Conservation (phyloP, 2,113 vertebrate genomes). For the Micronycteris hirsuta region DNA sequence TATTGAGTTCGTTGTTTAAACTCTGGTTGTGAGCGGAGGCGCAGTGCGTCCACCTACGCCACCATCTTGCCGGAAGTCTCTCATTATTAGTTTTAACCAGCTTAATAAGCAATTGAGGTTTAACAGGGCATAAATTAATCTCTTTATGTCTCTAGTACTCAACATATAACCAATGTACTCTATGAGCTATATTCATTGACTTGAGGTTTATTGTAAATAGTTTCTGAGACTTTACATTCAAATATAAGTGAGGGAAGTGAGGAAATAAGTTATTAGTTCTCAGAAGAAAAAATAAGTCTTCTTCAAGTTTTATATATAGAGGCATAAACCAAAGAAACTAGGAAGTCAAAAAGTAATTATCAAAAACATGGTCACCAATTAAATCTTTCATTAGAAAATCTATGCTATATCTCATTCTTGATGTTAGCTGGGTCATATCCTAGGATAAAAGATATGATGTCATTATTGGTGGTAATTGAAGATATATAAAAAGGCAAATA, state of each 20-base stretch:
- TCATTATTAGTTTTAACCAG: slow-evolving; percentile 28
- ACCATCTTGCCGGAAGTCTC: no score
- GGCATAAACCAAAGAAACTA: neutral
- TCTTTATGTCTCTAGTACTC: neutral
- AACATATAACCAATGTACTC: neutral
- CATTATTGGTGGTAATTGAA: neutral
- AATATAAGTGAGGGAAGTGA: neutral
- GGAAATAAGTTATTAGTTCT: neutral
- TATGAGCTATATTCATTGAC: neutral
- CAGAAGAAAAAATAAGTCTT: neutral
- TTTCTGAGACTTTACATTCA: neutral
- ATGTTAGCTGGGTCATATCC: neutral
- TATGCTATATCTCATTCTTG: neutral
- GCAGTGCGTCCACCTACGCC: no score
- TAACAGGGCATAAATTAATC: slow-evolving; percentile 5
- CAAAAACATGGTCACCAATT: neutral
- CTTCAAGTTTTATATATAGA: no score
- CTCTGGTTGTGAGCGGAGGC: no score
- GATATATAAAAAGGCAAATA: neutral
- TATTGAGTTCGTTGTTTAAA: no score
- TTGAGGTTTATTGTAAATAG: neutral
- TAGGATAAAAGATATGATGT: neutral
- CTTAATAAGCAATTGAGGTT: slow-evolving; percentile 13
- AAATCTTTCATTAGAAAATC: neutral
- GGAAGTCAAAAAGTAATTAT: neutral